These are phyloP conservation scores for Battus philenor DNA, from an alignment of 1,140 invertebrate genomes.

Conservation along the genomic window DNA sequence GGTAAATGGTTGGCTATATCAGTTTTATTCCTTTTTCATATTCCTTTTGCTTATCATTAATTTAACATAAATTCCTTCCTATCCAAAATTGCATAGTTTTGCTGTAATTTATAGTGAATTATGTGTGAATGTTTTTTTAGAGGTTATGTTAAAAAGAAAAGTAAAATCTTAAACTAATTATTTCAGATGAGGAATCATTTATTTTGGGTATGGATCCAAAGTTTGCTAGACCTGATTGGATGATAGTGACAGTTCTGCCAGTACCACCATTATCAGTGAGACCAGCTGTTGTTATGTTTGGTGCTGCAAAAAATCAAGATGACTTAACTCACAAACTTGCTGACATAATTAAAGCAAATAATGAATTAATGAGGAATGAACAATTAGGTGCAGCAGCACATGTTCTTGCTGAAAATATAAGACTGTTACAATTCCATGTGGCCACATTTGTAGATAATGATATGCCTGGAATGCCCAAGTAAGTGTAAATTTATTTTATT, in stretches of 20 bases:
- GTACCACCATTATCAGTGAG: slow-evolving; percentile 95
- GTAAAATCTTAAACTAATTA: no score
- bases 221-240: slow-evolving; percentile 98
- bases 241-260: slow-evolving; percentile 97
- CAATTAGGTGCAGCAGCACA: slow-evolving; percentile 97
- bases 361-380: slow-evolving; percentile 97
- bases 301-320: slow-evolving; percentile 98
- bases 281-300: slow-evolving; percentile 99
- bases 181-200: slow-evolving; percentile 94
- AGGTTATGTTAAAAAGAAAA: no score
- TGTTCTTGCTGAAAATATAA: slow-evolving; percentile 97
- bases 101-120: no score
- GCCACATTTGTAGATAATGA: slow-evolving; percentile 99
- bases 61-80: no score
- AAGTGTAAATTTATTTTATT: slow-evolving; percentile 19
- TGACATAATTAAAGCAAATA: slow-evolving; percentile 99
- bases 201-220: slow-evolving; percentile 97
- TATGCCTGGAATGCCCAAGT: slow-evolving; percentile 96
- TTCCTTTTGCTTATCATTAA: slow-evolving; percentile 13
- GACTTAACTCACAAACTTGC: slow-evolving; percentile 99
- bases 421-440: slow-evolving; percentile 99
- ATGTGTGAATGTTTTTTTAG: no score
- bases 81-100: no score
- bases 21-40: neutral
- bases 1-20: slow-evolving; percentile 48